phyloP scores from a whole-genome alignment of 2,888 invertebrate species.

The Ormyrus labotus region DNA sequence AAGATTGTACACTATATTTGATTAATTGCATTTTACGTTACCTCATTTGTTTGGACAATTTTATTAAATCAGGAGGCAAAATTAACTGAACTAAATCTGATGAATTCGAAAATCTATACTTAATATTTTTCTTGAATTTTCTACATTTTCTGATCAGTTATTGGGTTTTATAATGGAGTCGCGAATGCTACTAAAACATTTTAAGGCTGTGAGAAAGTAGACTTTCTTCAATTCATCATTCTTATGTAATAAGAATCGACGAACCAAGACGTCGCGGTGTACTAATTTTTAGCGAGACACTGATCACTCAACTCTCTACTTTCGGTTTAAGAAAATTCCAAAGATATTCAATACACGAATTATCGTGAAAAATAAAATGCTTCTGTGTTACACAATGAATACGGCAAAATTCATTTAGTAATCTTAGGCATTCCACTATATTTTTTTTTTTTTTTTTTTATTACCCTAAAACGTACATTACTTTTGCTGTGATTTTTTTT shows the following conservation, averaged over 20 bases:
- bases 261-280: slow-evolving; percentile 20
- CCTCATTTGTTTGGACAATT: not conserved
- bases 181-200: slow-evolving; percentile 38
- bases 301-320: slow-evolving; percentile 52
- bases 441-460: slow-evolving; percentile 6
- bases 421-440: slow-evolving; percentile 44
- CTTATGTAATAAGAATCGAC: slow-evolving; percentile 45
- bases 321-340: slow-evolving; percentile 52
- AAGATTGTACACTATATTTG: slow-evolving; percentile 24
- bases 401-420: slow-evolving; percentile 46
- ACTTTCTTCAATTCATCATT: slow-evolving; percentile 48
- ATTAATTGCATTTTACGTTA: slow-evolving; percentile 24
- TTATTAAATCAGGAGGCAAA: not conserved
- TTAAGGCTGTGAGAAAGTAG: slow-evolving; percentile 55
- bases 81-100: not conserved
- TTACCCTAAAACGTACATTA: slow-evolving; percentile 21
- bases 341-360: slow-evolving; percentile 46
- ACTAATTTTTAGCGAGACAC: slow-evolving; percentile 45
- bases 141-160: slow-evolving; percentile 25
- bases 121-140: slow-evolving; percentile 10
- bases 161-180: slow-evolving; percentile 23
- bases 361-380: slow-evolving; percentile 46
- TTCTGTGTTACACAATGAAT: slow-evolving; percentile 54
- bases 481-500: slow-evolving; percentile 51
- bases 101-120: not conserved